phyloP scores from a whole-genome alignment of 2,113 vertebrate genomes.

The Rhabdornis inornatus region DNA sequence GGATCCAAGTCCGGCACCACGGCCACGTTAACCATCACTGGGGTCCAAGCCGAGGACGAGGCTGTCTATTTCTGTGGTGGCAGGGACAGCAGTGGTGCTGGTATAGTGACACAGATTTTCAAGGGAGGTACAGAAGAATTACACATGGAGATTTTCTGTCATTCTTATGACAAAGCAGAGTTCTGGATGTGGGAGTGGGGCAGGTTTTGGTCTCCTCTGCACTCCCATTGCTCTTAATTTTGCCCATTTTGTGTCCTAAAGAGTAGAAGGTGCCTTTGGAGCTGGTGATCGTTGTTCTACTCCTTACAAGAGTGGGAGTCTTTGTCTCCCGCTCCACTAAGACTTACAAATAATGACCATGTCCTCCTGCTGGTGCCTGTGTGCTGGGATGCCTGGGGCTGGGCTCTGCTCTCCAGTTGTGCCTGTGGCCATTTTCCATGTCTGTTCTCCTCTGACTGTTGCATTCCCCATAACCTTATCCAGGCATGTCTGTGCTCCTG shows the following conservation, averaged over 20 bases:
- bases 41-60: neutral
- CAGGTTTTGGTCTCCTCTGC: neutral
- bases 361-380: neutral
- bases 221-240: neutral
- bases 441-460: neutral
- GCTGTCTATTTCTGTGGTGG: neutral
- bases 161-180: neutral
- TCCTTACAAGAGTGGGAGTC: neutral
- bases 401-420: neutral
- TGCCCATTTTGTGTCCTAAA: neutral
- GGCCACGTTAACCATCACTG: neutral
- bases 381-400: neutral
- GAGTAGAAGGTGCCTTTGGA: neutral
- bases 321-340: too few species aligned
- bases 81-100: neutral
- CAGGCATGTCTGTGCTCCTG: neutral
- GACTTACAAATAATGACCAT: neutral
- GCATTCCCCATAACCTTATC: neutral
- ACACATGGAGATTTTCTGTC: neutral
- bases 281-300: neutral
- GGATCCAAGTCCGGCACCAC: accelerated
- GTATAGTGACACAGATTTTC: neutral
- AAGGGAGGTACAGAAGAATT: neutral
- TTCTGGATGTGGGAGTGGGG: neutral
- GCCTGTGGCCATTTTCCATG: neutral